Base-by-base conservation (phyloP, 2,888 invertebrate species). In the Leptinotarsa rubiginosa region DNA sequence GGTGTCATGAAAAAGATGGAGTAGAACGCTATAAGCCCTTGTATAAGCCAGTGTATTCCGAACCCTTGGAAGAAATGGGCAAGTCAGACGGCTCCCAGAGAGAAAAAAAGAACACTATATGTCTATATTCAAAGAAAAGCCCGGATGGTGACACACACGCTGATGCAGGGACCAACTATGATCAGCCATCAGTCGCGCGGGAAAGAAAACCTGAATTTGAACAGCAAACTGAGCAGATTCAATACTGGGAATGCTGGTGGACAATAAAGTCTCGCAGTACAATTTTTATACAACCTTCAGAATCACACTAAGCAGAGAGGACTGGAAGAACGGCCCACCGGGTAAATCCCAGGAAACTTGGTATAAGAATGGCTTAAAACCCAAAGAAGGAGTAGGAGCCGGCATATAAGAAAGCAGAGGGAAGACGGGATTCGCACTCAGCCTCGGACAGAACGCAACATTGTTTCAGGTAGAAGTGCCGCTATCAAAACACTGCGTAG, bases 401-500 rank as follows among this genome's bases (percentile, higher is more conserved):
- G n/a, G 4, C n/a, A 50, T 50, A 50, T 50, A n/a, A 4, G 50
- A n/a, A 50, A 50, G 50, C 50, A 50, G 56, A 56, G 20, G 18
- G 10, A 56, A 56, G 5, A 20, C n/a, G 16, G 3, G 18, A 56
- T 5, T 56, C 12, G 3, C 56, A 56, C n/a, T 56, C 18, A 56
- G 56, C 10, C n/a, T 56, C 12, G 56, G 56, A 56, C 56, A 56
- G 56, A n/a, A 56, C 5, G 56, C 56, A 56, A 56, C 12, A 20
- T 22, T 56, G 1, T 56, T 56, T 13, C 13, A 56, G 13, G 12
- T 5, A n/a, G 56, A 56, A 20, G 56, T 22, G 56, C 4, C 12
- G 20, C 56, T 10, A 56, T 56, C 3, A 18, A 18, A 56, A 20
- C 54, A 56, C 54, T 18, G 54, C 20, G 18, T 20, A 31, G 54